These are phyloP conservation scores for Leiothrix lutea DNA, from an alignment of 2,113 vertebrate species.

Conservation along the genomic window DNA sequence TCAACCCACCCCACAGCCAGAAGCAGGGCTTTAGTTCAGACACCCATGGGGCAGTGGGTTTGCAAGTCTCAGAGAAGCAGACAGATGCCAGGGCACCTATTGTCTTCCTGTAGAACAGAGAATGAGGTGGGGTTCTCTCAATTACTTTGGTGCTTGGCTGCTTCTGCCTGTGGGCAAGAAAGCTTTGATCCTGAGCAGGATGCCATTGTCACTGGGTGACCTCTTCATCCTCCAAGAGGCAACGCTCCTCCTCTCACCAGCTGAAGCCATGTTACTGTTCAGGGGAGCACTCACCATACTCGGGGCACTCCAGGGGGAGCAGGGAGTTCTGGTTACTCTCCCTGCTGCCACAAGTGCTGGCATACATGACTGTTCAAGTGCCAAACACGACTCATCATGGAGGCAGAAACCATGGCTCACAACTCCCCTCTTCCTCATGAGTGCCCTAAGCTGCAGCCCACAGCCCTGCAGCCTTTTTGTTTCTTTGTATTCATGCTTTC, in stretches of 20 bases:
- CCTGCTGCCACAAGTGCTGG: not conserved
- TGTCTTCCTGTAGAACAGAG: not conserved
- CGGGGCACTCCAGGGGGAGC: not conserved
- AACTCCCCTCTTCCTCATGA: not conserved
- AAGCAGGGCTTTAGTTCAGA: not conserved
- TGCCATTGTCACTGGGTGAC: not conserved
- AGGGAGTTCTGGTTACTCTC: not conserved
- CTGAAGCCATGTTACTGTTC: not conserved
- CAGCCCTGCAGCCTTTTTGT: not conserved
- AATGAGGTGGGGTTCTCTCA: not conserved
- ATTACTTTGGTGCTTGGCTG: not conserved
- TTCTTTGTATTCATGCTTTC: not conserved
- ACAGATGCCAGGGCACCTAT: not conserved
- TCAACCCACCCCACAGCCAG: not conserved
- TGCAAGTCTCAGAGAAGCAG: not conserved
- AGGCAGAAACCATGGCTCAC: not conserved
- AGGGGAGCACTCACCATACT: not conserved
- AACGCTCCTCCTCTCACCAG: not conserved
- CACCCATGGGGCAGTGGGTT: not conserved
- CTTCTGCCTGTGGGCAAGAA: not conserved
- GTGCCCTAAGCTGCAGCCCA: not conserved
- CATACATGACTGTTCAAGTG: not conserved
- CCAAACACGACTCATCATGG: not conserved
- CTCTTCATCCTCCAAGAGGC: not conserved
- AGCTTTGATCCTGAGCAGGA: not conserved